phyloP scores from a whole-genome alignment of 2,888 invertebrate species.

The Philereme transversata region DNA sequence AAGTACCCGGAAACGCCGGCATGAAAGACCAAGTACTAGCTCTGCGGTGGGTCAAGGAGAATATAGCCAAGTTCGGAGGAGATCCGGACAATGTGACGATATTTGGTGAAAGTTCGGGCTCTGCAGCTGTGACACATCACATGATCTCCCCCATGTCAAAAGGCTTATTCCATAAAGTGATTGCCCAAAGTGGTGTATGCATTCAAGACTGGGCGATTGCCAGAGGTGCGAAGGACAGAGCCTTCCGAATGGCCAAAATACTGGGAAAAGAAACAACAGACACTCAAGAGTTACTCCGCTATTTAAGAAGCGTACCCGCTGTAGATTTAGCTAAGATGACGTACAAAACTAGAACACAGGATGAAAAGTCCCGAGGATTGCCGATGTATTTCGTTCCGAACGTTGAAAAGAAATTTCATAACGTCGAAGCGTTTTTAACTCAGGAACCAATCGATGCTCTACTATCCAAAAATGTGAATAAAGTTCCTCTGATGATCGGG shows the following conservation, averaged over 20 bases:
- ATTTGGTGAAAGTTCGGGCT: constrained; percentile 74
- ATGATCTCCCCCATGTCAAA: constrained; percentile 68
- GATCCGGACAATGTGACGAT: constrained; percentile 65
- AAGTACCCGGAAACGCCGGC: constrained; percentile 69
- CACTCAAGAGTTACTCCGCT: constrained; percentile 51
- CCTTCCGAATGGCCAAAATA: constrained; percentile 55
- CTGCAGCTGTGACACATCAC: constrained; percentile 61
- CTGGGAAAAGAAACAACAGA: constrained; percentile 61
- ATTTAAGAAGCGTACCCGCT: constrained; percentile 54
- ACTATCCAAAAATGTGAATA: constrained; percentile 48
- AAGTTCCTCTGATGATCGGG: constrained; percentile 60
- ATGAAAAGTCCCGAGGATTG: constrained; percentile 55
- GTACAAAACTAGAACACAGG: constrained; percentile 49
- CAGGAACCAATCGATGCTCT: constrained; percentile 53
- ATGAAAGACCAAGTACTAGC: constrained; percentile 69
- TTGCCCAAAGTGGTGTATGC: constrained; percentile 66
- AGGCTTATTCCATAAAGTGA: constrained; percentile 68
- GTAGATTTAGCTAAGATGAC: constrained; percentile 50
- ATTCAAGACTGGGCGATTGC: constrained; percentile 58
- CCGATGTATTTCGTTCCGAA: constrained; percentile 62
- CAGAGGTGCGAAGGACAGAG: constrained; percentile 49
- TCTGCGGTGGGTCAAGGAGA: constrained; percentile 60
- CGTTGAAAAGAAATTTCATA: constrained; percentile 57
- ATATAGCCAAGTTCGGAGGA: constrained; percentile 63
- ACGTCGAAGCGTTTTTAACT: constrained; percentile 54